Evolutionary conservation across 2,888 invertebrate genomes (phyloP).

Genomic region (Philaethria dido): DNA sequence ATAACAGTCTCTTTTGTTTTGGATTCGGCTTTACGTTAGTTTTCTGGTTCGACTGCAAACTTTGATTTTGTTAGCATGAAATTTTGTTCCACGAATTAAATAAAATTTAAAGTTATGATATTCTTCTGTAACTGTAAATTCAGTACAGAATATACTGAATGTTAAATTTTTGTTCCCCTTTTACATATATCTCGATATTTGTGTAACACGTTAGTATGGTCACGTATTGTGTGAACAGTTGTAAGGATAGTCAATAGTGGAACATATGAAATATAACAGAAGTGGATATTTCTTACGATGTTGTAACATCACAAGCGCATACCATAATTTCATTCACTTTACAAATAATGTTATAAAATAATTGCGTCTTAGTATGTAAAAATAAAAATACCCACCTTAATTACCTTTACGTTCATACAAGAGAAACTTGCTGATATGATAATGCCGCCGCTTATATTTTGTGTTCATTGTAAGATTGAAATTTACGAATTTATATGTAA

Average conservation of each 20-base stretch:
- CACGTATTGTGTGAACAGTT: conserved; percentile 28
- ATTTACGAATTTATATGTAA: not conserved
- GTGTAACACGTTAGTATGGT: not conserved
- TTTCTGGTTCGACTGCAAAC: not conserved
- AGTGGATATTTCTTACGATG: not conserved
- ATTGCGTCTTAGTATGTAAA: not conserved
- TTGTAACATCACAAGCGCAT: not conserved
- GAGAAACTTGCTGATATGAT: not conserved
- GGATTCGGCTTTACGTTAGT: not conserved
- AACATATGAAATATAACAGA: conserved; percentile 6
- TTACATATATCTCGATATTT: conserved; percentile 5
- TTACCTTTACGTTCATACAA: not conserved
- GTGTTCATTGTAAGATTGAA: not conserved
- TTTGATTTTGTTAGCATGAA: conserved; percentile 4
- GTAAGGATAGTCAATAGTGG: conserved; percentile 17
- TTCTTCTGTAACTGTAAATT: not conserved
- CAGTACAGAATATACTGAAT: not conserved
- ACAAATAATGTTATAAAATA: not conserved
- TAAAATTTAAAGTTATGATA: not conserved
- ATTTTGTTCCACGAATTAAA: not conserved
- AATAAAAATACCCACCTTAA: not conserved
- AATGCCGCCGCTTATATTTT: not conserved
- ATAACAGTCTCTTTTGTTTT: conserved; percentile 4
- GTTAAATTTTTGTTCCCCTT: not conserved
- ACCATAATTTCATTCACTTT: not conserved